phyloP scores from a whole-genome alignment of 1,140 invertebrate species.

The Apis dorsata region DNA sequence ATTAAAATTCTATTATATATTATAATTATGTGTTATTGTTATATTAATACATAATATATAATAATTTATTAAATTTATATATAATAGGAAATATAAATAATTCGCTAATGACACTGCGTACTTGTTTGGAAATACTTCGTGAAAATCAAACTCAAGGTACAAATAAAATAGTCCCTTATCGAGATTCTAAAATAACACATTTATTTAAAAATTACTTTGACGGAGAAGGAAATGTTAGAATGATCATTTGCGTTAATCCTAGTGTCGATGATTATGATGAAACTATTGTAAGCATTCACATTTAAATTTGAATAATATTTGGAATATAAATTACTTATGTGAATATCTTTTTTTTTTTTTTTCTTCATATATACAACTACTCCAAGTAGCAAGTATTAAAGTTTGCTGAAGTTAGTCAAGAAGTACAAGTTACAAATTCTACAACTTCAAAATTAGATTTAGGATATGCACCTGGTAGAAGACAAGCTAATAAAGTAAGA shows the following conservation, averaged over 20 bases:
- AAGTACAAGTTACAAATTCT: conserved; percentile 91
- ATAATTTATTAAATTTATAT: conserved; percentile 62
- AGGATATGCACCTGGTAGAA: conserved; percentile 86
- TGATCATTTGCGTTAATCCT: conserved; percentile 99
- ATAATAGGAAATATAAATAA: conserved; percentile 90
- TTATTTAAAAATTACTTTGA: conserved; percentile 99
- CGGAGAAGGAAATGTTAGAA: conserved; percentile 95
- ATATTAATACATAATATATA: too few relatives aligned
- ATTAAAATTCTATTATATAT: conserved; percentile 27
- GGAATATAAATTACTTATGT: neutral
- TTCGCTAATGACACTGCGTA: conserved; percentile 89
- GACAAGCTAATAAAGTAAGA: conserved; percentile 88
- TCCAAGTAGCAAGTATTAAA: conserved; percentile 91
- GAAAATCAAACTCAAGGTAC: conserved; percentile 90
- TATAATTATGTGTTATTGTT: too few relatives aligned
- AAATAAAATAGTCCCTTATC: conserved; percentile 91
- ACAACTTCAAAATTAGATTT: conserved; percentile 82
- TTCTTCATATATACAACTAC: neutral
- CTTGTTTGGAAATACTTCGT: conserved; percentile 93
- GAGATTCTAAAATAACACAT: conserved; percentile 96
- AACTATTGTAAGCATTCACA: conserved; percentile 84
- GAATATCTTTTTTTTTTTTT: conserved; percentile 28
- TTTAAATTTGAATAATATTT: neutral
- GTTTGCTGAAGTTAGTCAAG: conserved; percentile 96
- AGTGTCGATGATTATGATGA: conserved; percentile 95